A percentile compares a stretch with the other conserved stretches of the same genome.
phyloP scores from a whole-genome alignment of 2,888 invertebrate genomes.

The Helobdella robusta region DNA sequence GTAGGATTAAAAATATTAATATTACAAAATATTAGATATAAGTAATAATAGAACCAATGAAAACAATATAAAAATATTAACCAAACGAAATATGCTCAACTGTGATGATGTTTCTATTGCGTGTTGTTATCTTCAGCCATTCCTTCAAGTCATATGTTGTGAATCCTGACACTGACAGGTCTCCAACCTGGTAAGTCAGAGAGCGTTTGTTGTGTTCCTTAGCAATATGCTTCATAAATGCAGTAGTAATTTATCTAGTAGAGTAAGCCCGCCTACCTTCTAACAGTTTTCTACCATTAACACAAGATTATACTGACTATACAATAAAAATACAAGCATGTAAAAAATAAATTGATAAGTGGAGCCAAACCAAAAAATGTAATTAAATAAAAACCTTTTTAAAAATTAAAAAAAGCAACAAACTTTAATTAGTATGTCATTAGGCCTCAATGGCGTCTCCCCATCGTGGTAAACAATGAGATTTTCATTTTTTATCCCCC shows the following conservation, averaged over 20 bases:
- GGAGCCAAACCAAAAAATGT: not conserved
- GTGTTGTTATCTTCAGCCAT: slow-evolving; percentile 7
- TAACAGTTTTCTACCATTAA: too few relatives aligned
- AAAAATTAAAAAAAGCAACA: not conserved
- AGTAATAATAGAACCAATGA: too few relatives aligned
- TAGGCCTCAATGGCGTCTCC: not conserved
- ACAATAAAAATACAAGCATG: too few relatives aligned
- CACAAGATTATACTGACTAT: too few relatives aligned
- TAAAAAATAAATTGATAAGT: not conserved
- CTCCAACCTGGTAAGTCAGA: slow-evolving; percentile 1
- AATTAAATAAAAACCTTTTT: slow-evolving; percentile 3
- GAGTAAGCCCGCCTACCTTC: too few relatives aligned
- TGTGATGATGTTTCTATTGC: slow-evolving; percentile 1
- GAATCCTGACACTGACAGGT: slow-evolving; percentile 16
- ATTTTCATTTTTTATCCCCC: slow-evolving; percentile 41
- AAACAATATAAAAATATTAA: not conserved
- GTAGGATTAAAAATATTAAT: too few relatives aligned
- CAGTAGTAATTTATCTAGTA: too few relatives aligned
- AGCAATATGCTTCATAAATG: too few relatives aligned
- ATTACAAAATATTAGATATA: too few relatives aligned
- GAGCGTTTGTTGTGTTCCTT: too few relatives aligned
- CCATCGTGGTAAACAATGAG: not conserved
- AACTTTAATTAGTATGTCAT: slow-evolving; percentile 17
- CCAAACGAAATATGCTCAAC: slow-evolving; percentile 1
- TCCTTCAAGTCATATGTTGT: slow-evolving; percentile 12